These are phyloP conservation scores for Oplegnathus fasciatus DNA, from an alignment of 2,113 vertebrate species.

Conservation along the genomic window DNA sequence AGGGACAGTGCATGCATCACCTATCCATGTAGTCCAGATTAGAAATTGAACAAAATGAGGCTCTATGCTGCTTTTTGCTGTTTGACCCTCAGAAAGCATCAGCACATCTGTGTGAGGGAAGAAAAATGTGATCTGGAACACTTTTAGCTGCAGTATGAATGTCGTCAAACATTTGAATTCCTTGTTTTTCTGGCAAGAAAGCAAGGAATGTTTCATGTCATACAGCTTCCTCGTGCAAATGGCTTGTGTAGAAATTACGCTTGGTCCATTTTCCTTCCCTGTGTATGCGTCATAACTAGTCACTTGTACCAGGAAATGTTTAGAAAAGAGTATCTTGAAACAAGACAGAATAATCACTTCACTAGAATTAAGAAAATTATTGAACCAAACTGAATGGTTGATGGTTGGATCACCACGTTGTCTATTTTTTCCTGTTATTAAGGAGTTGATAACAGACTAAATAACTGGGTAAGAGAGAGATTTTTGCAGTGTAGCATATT, in stretches of 20 bases:
- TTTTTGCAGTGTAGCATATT: neutral
- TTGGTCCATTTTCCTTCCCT: neutral
- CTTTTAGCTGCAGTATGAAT: neutral
- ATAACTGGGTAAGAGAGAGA: neutral
- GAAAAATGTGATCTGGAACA: neutral
- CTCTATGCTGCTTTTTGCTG: too few relatives aligned
- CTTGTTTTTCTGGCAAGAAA: neutral
- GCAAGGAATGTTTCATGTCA: neutral
- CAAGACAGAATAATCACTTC: neutral
- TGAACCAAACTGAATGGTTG: neutral
- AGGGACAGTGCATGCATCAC: neutral
- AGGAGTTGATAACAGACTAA: neutral
- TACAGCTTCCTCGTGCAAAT: conserved; percentile 3
- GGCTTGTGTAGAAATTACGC: neutral
- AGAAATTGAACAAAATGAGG: too few relatives aligned
- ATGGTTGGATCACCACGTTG: neutral
- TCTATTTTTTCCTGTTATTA: neutral
- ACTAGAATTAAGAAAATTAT: neutral
- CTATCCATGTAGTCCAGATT: neutral
- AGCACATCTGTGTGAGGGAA: too few relatives aligned
- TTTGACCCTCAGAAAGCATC: too few relatives aligned
- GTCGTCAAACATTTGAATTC: neutral
- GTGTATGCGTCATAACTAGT: neutral
- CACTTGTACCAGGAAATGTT: neutral
- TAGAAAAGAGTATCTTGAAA: neutral